Evolutionary conservation across 2,888 invertebrate species (phyloP), one percentile per base, ranked within the genome.

Genomic region (Pandemis heparana): DNA sequence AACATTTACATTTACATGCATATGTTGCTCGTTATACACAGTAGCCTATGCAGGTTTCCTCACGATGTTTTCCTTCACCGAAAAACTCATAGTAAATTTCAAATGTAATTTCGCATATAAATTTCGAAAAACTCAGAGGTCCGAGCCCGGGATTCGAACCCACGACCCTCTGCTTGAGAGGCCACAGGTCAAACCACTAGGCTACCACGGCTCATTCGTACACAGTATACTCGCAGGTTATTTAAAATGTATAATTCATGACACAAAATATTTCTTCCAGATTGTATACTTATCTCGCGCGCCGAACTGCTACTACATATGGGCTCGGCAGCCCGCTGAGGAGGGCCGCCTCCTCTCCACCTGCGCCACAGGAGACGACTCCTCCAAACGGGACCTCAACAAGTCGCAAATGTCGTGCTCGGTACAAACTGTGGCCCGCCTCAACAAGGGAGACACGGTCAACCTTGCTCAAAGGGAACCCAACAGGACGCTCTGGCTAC

Each of bases 361-460:
- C 0, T 94, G 94, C 75, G 86, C 90, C 0, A 90, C 90, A 0
- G 92, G 90, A 0, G 89, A 90, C 83, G 92, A 90, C 80, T 81
- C 89, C 7, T 87, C 83, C 76, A 64, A 76, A 23, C 63, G 59
- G 5, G 59, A 48, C 59, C 73, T 63, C 41, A 82, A 81, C 78
- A 87, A 86, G 68, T 84, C 92, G 0, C 94, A 93, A 75, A 89
- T 93, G 68, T 92, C 94, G 0, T 94, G 94, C 83, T 82, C 90
- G 0, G 84, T 83, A 0, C 91, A 92, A n/a, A 87, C 91, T 0
- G 85, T 92, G 5, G 87, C 91, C 3, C 77, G 93, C 0, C 84
- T 94, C 0, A 77, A 82, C 77, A 80, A 83, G 46, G 91, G 89
- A 2, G 94, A 94, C 78, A 82, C 78, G 0, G 83, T 94, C 56